Percentiles rank a stretch among this genome's conserved stretches.
Evolutionary conservation across 2,888 invertebrate genomes (phyloP).

Genomic region (Cylindroiulus punctatus): DNA sequence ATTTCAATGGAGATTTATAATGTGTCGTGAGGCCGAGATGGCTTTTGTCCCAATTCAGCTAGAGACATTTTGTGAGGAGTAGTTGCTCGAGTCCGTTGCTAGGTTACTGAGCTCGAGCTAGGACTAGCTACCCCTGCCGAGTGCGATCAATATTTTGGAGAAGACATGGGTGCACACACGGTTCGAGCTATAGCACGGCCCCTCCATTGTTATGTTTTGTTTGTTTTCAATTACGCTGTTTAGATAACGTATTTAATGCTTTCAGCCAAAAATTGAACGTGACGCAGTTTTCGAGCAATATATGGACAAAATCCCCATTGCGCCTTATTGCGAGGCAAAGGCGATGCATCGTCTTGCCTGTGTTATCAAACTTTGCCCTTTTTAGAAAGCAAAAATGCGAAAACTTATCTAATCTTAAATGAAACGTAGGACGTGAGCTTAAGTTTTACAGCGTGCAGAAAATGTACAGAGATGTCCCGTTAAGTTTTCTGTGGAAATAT

Average conservation of each 20-base stretch:
- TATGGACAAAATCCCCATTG: background rate
- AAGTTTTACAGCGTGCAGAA: too few relatives aligned
- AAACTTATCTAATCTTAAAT: too few relatives aligned
- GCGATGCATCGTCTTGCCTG: too few relatives aligned
- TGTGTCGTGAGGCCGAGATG: background rate
- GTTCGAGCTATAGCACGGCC: background rate
- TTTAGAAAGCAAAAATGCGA: too few relatives aligned
- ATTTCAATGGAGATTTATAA: slow-evolving; percentile 32
- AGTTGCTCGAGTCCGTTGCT: background rate
- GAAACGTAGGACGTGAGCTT: too few relatives aligned
- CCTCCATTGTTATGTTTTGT: background rate
- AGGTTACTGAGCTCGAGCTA: background rate
- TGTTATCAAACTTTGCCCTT: too few relatives aligned
- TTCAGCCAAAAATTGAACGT: background rate
- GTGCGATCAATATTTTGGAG: background rate
- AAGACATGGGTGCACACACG: background rate
- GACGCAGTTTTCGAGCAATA: background rate
- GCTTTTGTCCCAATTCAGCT: background rate
- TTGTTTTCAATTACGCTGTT: background rate
- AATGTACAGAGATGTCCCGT: too few relatives aligned
- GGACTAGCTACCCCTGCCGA: background rate
- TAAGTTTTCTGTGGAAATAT: too few relatives aligned
- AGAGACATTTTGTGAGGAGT: background rate
- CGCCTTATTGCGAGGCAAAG: background rate
- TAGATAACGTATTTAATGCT: background rate